A percentile compares a stretch with the other conserved stretches of the same genome.
These are phyloP conservation scores for Antheraea pernyi DNA, from an alignment of 1,140 invertebrate genomes.

Conservation along the genomic window DNA sequence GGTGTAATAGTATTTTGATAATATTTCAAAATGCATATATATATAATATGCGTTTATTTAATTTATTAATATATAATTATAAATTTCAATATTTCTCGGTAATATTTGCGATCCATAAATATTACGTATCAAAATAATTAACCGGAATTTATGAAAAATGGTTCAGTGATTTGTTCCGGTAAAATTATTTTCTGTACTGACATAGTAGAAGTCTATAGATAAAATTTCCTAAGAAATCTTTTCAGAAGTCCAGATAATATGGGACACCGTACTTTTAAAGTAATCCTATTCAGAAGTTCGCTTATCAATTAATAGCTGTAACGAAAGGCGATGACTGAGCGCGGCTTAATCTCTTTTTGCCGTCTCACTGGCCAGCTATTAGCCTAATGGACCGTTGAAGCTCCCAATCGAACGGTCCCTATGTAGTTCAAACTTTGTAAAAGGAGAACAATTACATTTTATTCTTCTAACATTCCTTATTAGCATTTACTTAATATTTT, in stretches of 20 bases:
- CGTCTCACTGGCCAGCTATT: conserved; percentile 61
- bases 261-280: background rate
- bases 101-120: too few species aligned
- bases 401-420: conserved; percentile 26
- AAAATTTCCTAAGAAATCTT: background rate
- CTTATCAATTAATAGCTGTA: conserved; percentile 60
- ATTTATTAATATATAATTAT: too few species aligned
- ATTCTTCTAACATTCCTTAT: background rate
- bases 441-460: conserved; percentile 22
- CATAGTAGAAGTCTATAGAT: too few species aligned
- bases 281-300: conserved; percentile 15
- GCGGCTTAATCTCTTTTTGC: conserved; percentile 61
- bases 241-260: background rate
- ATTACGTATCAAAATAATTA: too few species aligned
- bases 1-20: too few species aligned
- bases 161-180: too few species aligned
- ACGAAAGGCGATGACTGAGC: conserved; percentile 58
- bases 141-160: too few species aligned
- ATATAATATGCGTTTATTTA: too few species aligned
- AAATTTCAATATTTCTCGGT: too few species aligned
- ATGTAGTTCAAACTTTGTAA: conserved; percentile 9
- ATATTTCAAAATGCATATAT: too few species aligned
- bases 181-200: too few species aligned
- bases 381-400: conserved; percentile 55
- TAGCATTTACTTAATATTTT: background rate